Percentiles rank a stretch among this genome's conserved stretches.
Conservation (phyloP, 1,140 invertebrate species). For the Ceratoteleas bidentatus region DNA sequence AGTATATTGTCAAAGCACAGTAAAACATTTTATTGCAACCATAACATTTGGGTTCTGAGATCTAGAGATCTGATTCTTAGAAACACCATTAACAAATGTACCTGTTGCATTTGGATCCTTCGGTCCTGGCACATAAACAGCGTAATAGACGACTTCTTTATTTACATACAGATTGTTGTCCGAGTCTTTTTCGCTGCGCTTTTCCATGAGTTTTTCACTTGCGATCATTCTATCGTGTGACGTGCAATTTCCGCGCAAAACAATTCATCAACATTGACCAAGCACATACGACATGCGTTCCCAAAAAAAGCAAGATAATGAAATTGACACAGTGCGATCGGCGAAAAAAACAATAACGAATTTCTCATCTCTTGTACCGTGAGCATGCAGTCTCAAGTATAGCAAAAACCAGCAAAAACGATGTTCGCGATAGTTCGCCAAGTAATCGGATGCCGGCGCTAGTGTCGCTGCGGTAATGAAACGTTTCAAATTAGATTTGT, state of each 20-base stretch:
- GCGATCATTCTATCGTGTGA: conserved; percentile 8
- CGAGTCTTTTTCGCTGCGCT: conserved; percentile 16
- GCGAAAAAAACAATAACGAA: conserved; percentile 4
- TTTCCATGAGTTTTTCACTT: conserved; percentile 21
- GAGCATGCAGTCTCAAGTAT: background rate
- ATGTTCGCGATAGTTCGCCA: background rate
- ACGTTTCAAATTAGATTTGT: too few relatives aligned
- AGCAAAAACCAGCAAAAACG: background rate
- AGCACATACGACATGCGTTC: too few relatives aligned
- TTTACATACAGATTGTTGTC: conserved; percentile 37
- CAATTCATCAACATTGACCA: background rate
- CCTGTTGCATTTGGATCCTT: conserved; percentile 41
- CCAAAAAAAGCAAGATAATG: background rate
- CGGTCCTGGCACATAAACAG: conserved; percentile 72
- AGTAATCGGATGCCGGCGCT: too few relatives aligned
- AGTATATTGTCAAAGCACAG: too few relatives aligned
- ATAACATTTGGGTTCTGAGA: too few relatives aligned
- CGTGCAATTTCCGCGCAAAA: background rate
- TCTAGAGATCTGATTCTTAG: background rate
- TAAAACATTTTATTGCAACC: too few relatives aligned
- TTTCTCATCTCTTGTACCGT: background rate
- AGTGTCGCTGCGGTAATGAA: too few relatives aligned
- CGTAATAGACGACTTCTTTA: conserved; percentile 68
- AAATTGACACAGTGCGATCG: background rate
- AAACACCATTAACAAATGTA: conserved; percentile 26